Evolutionary conservation across 2,888 invertebrate species (phyloP), one percentile per base, ranked within the genome.

Genomic region (Graphium colonna): DNA sequence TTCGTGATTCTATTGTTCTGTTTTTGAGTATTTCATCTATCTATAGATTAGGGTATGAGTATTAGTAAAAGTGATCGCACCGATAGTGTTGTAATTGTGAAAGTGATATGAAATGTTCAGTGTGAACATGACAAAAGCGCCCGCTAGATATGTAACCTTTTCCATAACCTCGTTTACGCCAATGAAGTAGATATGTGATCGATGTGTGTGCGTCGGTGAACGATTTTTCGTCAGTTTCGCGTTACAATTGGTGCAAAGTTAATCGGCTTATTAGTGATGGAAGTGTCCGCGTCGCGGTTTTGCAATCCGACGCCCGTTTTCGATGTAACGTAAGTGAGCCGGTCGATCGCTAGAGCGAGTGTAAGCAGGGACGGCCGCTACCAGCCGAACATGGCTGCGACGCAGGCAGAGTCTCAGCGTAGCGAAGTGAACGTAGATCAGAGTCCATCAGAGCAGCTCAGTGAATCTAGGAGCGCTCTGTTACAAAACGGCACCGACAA

Each of bases 371-470:
- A 80, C 84, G 79, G 83, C 82, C 77, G 90, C 89, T 78, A 85
- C 82, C 90, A 83, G 90, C 89, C 83, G 91, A 94, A 94, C 93
- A 94, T 94, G 94, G 94, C 94, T 93, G 94, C 94, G 92, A 94
- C 94, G 92, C 94, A 94, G 93, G 93, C 94, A 90, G 94, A 94
- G 92, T 92, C 93, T 91, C 94, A 94, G 90, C 93, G 93, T 91
- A 94, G 93, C 92, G 94, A 94, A 92, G 90, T 91, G 84, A 92
- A 91, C 87, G 90, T 92, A 80, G 91, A 92, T 77, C 92, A 92
- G 87, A 92, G 90, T 90, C 90, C 91, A 85, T 86, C 91, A 80
- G 92, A 92, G 75, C 92, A 91, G 90, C 91, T 91, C 84, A 90
- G 91, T 87, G 92, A 92, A 86, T 91, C 92, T 90, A 92, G 92